Evolutionary conservation across 2,113 vertebrate genomes (phyloP), one percentile per base, ranked within the genome.

Genomic region (Eretmochelys imbricata): DNA sequence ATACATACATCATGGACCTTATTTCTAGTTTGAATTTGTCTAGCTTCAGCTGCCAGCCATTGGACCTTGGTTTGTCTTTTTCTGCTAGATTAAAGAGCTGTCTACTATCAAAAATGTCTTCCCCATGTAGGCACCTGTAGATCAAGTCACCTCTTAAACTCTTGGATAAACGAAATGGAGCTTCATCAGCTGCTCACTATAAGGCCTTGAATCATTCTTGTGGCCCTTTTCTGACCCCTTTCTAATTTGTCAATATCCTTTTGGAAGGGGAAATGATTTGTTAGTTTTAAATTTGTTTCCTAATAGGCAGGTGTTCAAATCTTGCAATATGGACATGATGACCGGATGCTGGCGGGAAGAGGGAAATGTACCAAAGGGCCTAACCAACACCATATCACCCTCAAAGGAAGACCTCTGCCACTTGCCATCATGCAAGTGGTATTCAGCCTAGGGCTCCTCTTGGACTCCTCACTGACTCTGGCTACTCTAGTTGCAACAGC

Each of bases 231-330:
- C 16, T 76, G 62, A 85, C 88, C 5, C 3, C 31, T 75, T 46
- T 35, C n/a, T 49, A 35, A 38, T 42, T 31, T 35, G n/a, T n/a
- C 20, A 27, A 22, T 16, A 22, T 22, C 14, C 19, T 88, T 91
- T 88, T 91, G 89, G 72, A 80, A 19, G 25, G 35, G 12, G 38
- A 76, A 88, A 89, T 79, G 22, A 62, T 89, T 55, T 84, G 8
- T 78, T 38, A 11, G 17, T 91, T 96, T 91, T 80, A 87, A 91
- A 62, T 4, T 92, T 59, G 62, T 86, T 97, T 91, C 91, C 85
- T 80, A 53, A 87, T 88, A 65, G 35, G 81, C 51, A 84, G 65
- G 22, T 53, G 65, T 96, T 96, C 92, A 88, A 97, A 93, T 81
- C 4, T 57, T 57, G 55, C 55, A 53, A 53, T 53, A 51, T 76